Conservation (phyloP, 2,888 invertebrate genomes). For the Eilema sororculum region DNA sequence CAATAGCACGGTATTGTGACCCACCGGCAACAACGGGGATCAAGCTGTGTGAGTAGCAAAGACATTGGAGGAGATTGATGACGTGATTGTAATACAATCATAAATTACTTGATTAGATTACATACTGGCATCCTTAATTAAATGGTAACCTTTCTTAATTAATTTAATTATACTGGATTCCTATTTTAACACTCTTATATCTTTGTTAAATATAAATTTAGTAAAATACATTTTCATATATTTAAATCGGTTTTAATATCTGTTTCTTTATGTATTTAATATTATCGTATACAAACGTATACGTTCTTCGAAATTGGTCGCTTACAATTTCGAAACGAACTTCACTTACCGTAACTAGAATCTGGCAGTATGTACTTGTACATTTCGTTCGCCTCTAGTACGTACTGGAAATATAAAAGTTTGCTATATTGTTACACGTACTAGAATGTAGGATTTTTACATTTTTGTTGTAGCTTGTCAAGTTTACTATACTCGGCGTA, state of each 20-base stretch:
- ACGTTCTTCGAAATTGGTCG: conserved; percentile 59
- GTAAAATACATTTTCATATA: conserved; percentile 18
- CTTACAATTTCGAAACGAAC: conserved; percentile 60
- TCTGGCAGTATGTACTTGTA: conserved; percentile 60
- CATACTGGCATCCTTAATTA: neutral
- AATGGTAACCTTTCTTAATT: neutral
- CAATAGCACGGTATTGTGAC: neutral
- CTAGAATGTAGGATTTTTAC: conserved; percentile 18
- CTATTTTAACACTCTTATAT: neutral
- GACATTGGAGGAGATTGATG: too few species aligned
- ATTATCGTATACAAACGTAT: conserved; percentile 35
- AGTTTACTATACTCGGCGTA: neutral
- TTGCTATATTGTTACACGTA: conserved; percentile 16
- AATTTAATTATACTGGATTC: neutral
- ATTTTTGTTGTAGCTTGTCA: neutral
- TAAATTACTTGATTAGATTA: too few species aligned
- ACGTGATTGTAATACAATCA: too few species aligned
- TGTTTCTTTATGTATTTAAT: conserved; percentile 21
- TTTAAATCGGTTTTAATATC: conserved; percentile 26
- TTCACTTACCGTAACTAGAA: conserved; percentile 57
- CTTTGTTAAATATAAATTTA: too few species aligned
- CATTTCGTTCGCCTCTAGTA: conserved; percentile 51
- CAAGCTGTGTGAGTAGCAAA: neutral
- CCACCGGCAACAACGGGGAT: neutral
- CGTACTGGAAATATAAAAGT: conserved; percentile 49